Evolutionary conservation across 2,888 invertebrate genomes (phyloP), one percentile per base, ranked within the genome.

Genomic region (Tetragnatha montana): DNA sequence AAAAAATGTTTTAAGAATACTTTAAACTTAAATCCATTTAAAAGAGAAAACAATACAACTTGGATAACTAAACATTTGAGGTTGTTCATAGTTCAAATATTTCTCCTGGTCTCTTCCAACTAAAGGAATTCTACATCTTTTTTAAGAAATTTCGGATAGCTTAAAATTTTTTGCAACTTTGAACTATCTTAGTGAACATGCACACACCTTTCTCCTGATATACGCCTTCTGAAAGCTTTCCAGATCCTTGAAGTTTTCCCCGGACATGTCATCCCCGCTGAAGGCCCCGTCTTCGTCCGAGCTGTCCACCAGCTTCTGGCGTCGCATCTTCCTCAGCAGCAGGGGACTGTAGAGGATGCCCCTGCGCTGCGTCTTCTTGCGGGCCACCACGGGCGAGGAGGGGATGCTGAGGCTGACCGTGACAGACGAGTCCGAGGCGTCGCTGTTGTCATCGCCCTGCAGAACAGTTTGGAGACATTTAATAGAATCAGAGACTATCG

Each of bases 161-260:
- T 35, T 35, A 35, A 35, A 35, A 35, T 1, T 35, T 35, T 35
- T 35, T 35, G 1, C 35, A 35, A 35, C 35, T 35, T 2, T 35
- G 35, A 35, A 35, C 35, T 35, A n/a, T n/a, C n/a, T n/a, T n/a
- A n/a, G 35, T 35, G 35, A 70, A 47, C n/a, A 60, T 60, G 51
- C 17, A 76, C 83, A 92, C 93, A 97, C 97, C 96, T 98, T 98
- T 94, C 98, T 97, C 92, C 97, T 95, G 68, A 98, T 95, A 93
- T 98, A 97, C 17, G 97, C 97, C 93, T 97, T 97, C 93, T 98
- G 98, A 93, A 98, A 97, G 91, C 96, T 97, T 94, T 98, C 98
- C 92, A 98, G 94, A 93, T 98, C 97, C 91, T 96, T 95, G 93
- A 96, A 97, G 94, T 97, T 96, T 92, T 96, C 96, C 22, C 91